A percentile compares a stretch with the other conserved stretches of the same genome.
Evolutionary conservation across 2,888 invertebrate genomes (phyloP).

Genomic region (Microdon myrmicae): DNA sequence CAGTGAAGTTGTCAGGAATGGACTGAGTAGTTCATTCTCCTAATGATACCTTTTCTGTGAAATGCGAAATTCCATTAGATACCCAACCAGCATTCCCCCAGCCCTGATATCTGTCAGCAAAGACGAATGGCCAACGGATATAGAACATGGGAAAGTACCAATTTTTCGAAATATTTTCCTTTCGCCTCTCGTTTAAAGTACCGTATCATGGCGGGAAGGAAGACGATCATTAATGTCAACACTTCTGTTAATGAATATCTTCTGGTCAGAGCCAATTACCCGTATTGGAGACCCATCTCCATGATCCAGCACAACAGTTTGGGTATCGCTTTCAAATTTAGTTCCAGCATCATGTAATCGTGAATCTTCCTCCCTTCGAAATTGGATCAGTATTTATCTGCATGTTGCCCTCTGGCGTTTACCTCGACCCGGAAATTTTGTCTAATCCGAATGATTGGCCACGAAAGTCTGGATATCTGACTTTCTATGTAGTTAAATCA

Average conservation of each 20-base stretch:
- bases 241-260: constrained; percentile 17
- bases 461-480: too few relatives aligned
- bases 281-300: neutral
- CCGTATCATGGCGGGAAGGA: neutral
- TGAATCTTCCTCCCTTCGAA: constrained; percentile 23
- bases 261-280: constrained; percentile 16
- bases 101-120: too few relatives aligned
- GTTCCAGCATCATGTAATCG: constrained; percentile 3
- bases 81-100: too few relatives aligned
- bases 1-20: too few relatives aligned
- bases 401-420: too few relatives aligned
- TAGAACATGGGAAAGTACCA: constrained; percentile 4
- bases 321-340: neutral
- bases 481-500: too few relatives aligned
- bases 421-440: too few relatives aligned
- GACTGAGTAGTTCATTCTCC: too few relatives aligned
- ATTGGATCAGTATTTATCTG: too few relatives aligned
- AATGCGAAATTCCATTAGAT: too few relatives aligned
- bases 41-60: too few relatives aligned
- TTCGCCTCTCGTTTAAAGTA: constrained; percentile 3
- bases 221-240: constrained; percentile 19
- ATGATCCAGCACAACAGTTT: neutral
- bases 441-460: too few relatives aligned
- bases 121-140: neutral
- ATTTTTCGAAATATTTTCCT: constrained; percentile 3